phyloP scores from a whole-genome alignment of 2,888 invertebrate genomes.

The Lasioglossum villosulum region DNA sequence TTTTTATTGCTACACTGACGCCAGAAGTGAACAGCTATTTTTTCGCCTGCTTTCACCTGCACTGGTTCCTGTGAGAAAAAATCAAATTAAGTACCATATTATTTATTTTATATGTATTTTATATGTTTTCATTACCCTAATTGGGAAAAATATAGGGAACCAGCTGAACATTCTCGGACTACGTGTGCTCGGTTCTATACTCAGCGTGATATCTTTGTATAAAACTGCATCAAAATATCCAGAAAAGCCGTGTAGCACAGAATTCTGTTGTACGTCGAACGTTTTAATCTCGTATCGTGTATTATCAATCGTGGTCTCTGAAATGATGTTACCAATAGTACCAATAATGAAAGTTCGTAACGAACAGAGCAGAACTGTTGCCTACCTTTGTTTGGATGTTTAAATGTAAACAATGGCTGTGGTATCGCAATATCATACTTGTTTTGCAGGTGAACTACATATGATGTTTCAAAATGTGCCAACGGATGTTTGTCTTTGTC shows the following conservation, averaged over 20 bases:
- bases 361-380: background rate
- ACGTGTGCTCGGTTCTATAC: slow-evolving; percentile 95
- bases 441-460: slow-evolving; percentile 96
- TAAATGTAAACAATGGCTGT: slow-evolving; percentile 93
- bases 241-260: slow-evolving; percentile 96
- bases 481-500: slow-evolving; percentile 86
- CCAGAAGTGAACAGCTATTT: slow-evolving; percentile 94
- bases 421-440: slow-evolving; percentile 91
- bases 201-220: slow-evolving; percentile 93
- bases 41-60: slow-evolving; percentile 89
- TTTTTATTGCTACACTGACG: slow-evolving; percentile 91
- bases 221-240: slow-evolving; percentile 97
- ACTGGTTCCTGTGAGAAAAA: slow-evolving; percentile 88
- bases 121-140: slow-evolving; percentile 87
- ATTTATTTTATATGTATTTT: background rate
- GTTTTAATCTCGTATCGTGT: slow-evolving; percentile 89
- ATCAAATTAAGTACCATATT: background rate
- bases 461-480: slow-evolving; percentile 91
- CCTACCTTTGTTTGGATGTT: slow-evolving; percentile 93
- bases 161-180: slow-evolving; percentile 98
- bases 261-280: slow-evolving; percentile 90
- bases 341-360: background rate
- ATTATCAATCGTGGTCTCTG: slow-evolving; percentile 87
- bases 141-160: slow-evolving; percentile 98
- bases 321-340: slow-evolving; percentile 53